These are phyloP conservation scores for Tylochromis polylepis DNA, from an alignment of 2,113 vertebrate genomes.

Conservation along the genomic window DNA sequence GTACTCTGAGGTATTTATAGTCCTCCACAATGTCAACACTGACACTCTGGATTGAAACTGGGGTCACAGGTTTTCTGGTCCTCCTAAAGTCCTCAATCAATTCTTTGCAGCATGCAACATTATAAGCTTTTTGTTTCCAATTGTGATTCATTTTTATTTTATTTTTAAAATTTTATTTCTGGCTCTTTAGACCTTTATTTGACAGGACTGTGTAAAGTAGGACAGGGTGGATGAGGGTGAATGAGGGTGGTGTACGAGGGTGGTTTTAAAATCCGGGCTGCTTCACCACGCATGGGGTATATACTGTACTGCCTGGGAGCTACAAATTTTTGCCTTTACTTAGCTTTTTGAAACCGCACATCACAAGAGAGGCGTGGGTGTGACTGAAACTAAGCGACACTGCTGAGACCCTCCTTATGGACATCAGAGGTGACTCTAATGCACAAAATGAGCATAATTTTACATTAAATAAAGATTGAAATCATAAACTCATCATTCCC, in stretches of 20 bases:
- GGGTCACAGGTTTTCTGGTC: not conserved
- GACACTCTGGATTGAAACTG: not conserved
- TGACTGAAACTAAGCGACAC: not conserved
- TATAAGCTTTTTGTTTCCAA: not conserved
- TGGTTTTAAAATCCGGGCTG: not conserved
- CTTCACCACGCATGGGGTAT: not conserved
- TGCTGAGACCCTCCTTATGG: not conserved
- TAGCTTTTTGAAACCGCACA: not conserved
- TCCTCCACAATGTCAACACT: not conserved
- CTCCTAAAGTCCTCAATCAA: not conserved
- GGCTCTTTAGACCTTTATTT: not conserved
- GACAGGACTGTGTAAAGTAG: not conserved
- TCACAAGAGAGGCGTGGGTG: not conserved
- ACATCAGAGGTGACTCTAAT: not conserved
- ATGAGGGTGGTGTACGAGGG: not conserved
- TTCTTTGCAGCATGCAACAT: not conserved
- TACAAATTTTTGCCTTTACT: not conserved
- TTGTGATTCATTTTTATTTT: not conserved
- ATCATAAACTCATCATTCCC: not conserved
- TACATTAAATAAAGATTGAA: not conserved
- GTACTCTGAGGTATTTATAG: rapidly evolving
- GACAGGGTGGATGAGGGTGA: not conserved
- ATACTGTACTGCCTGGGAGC: not conserved
- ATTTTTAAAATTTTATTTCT: not conserved
- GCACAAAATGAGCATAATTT: not conserved